phyloP scores from a whole-genome alignment of 1,140 invertebrate species.

The Sinella curviseta region DNA sequence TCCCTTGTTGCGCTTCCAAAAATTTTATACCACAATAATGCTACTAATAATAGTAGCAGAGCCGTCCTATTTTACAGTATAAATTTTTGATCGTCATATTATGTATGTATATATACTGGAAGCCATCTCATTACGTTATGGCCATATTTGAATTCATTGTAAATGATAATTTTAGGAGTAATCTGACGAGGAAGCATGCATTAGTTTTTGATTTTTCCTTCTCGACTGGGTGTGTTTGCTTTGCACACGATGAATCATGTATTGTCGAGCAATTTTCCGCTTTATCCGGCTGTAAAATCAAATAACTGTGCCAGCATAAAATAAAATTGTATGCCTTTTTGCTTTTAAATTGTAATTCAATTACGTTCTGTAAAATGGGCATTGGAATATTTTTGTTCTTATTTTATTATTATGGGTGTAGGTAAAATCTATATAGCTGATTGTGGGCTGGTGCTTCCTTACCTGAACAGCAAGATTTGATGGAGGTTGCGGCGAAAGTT shows the following conservation, averaged over 20 bases:
- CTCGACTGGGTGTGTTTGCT: no score
- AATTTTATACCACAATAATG: no score
- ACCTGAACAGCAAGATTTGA: constrained; percentile 50
- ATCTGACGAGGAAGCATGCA: background rate
- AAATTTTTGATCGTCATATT: no score
- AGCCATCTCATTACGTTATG: background rate
- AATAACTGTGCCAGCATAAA: background rate
- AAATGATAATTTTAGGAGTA: background rate
- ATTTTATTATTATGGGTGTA: background rate
- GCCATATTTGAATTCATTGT: background rate
- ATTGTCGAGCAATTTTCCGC: background rate
- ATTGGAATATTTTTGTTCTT: background rate
- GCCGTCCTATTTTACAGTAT: no score
- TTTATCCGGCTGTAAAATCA: background rate
- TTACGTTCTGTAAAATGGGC: background rate
- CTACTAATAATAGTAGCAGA: no score
- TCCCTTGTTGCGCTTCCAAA: no score
- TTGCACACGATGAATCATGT: background rate
- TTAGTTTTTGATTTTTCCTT: background rate
- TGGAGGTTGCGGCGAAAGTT: constrained; percentile 44
- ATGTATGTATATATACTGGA: no score
- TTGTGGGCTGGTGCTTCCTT: constrained; percentile 8
- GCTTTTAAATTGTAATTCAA: background rate
- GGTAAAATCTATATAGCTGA: background rate
- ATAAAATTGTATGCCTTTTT: background rate